phyloP scores from a whole-genome alignment of 2,888 invertebrate species.

The Blera fallax region DNA sequence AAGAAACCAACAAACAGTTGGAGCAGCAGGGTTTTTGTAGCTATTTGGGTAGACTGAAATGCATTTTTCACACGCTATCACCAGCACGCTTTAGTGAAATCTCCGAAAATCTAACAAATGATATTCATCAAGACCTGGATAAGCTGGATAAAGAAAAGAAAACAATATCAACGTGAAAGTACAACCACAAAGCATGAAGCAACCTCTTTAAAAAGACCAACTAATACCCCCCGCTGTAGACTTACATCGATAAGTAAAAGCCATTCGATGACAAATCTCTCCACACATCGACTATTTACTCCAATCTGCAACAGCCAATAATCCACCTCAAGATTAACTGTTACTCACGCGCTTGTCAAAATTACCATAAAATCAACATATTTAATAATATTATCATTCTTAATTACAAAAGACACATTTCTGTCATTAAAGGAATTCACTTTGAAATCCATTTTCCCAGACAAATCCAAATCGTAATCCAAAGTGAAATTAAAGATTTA shows the following conservation, averaged over 20 bases:
- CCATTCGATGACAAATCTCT: too few species aligned
- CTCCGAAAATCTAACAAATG: not conserved
- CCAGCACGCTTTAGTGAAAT: not conserved
- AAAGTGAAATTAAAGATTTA: conserved; percentile 71
- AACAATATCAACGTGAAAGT: not conserved
- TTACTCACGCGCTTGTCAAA: conserved; percentile 29
- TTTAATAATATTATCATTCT: conserved; percentile 59
- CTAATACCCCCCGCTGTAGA: not conserved
- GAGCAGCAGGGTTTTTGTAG: too few species aligned
- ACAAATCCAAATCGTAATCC: not conserved
- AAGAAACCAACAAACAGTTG: too few species aligned
- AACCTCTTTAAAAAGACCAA: not conserved
- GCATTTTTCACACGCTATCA: not conserved
- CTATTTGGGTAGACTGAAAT: too few species aligned
- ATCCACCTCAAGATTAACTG: conserved; percentile 22
- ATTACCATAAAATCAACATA: conserved; percentile 67
- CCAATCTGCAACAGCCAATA: not conserved
- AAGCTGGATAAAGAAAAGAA: not conserved
- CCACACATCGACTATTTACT: not conserved
- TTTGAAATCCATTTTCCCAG: conserved; percentile 48
- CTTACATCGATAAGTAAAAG: not conserved
- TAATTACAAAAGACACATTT: conserved; percentile 49
- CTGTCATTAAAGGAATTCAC: conserved; percentile 65
- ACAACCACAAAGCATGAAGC: not conserved
- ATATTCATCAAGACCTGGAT: not conserved